A percentile compares a stretch with the other conserved stretches of the same genome.
Conservation (phyloP, 2,797 vertebrate genomes). For the Salmo trutta region DNA sequence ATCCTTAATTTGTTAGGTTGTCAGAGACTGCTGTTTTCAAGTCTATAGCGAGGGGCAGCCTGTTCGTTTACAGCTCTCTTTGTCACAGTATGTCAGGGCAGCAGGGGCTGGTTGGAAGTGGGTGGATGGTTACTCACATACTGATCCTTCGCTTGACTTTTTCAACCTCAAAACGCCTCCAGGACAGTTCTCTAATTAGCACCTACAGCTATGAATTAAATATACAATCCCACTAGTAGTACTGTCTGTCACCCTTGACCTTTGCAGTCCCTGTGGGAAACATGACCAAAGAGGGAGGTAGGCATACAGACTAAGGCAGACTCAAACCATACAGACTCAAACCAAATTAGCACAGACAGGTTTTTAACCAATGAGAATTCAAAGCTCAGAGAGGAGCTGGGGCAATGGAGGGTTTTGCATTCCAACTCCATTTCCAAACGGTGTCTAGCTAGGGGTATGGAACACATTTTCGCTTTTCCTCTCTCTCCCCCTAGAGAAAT, state of each 20-base stretch:
- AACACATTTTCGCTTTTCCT: constrained; percentile 30
- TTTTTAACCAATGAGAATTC: constrained; percentile 22
- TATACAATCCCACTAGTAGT: constrained; percentile 31
- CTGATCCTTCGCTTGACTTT: constrained; percentile 31
- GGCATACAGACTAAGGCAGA: constrained; percentile 22
- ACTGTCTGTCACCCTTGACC: constrained; percentile 20
- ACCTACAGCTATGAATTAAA: constrained; percentile 48
- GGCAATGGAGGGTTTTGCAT: constrained; percentile 19
- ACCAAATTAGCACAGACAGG: constrained; percentile 13
- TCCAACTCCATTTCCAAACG: constrained; percentile 28
- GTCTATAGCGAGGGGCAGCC: constrained; percentile 39
- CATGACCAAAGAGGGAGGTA: constrained; percentile 5
- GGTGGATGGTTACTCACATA: constrained; percentile 47
- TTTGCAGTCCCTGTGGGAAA: constrained; percentile 1
- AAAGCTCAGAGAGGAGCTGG: background rate
- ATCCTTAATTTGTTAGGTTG: constrained; percentile 73
- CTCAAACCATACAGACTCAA: background rate
- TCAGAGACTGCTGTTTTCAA: constrained; percentile 68
- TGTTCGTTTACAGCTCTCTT: constrained; percentile 58
- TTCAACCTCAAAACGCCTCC: constrained; percentile 34
- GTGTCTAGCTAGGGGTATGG: constrained; percentile 36
- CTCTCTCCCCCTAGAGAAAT: constrained; percentile 46
- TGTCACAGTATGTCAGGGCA: constrained; percentile 63
- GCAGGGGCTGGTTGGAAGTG: constrained; percentile 37
- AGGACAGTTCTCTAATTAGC: constrained; percentile 35